phyloP scores from a whole-genome alignment of 2,113 vertebrate genomes.

The Chauna torquata region DNA sequence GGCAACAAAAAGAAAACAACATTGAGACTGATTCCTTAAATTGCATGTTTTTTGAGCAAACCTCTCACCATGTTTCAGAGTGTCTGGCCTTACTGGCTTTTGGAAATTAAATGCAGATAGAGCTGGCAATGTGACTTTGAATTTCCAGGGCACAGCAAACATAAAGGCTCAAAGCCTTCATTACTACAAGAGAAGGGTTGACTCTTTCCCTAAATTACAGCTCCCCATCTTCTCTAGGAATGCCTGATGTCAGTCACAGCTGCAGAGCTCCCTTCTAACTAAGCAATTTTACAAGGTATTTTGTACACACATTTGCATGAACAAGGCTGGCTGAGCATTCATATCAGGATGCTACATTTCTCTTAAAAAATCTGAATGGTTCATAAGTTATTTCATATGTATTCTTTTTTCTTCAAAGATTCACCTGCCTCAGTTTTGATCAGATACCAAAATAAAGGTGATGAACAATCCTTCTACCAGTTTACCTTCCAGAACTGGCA shows the following conservation, averaged over 20 bases:
- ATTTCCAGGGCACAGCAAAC: background rate
- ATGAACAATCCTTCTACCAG: background rate
- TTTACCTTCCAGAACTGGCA: background rate
- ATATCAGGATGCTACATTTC: background rate
- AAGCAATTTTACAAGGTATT: background rate
- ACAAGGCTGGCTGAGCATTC: background rate
- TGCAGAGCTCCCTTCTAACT: background rate
- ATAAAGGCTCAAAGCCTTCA: background rate
- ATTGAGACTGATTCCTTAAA: background rate
- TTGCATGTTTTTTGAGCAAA: background rate
- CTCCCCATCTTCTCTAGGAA: background rate
- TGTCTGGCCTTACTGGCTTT: background rate
- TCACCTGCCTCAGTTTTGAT: background rate
- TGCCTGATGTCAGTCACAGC: background rate
- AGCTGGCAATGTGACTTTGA: background rate
- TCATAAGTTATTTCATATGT: background rate
- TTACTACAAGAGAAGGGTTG: background rate
- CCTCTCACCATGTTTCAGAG: background rate
- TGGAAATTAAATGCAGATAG: background rate
- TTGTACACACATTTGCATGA: background rate
- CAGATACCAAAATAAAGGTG: background rate
- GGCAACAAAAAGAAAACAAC: background rate
- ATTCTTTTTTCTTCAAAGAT: background rate
- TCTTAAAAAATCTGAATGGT: background rate
- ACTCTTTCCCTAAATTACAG: background rate